Percentiles rank a stretch among this genome's conserved stretches.
phyloP scores from a whole-genome alignment of 1,140 invertebrate genomes.

The Mercenaria mercenaria region DNA sequence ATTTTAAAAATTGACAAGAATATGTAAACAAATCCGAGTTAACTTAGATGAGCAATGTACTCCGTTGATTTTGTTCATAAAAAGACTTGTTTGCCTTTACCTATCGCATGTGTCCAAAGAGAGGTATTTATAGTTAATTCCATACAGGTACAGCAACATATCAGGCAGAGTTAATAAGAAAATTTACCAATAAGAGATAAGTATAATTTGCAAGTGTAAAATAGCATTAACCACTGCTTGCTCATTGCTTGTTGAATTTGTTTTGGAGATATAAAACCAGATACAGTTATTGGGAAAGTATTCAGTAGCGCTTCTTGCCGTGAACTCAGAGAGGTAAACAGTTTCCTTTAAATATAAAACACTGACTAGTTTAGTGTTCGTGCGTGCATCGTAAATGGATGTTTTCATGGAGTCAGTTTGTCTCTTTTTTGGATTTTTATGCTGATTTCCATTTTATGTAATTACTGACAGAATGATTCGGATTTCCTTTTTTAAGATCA shows the following conservation, averaged over 20 bases:
- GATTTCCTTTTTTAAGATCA: background rate
- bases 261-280: background rate
- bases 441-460: background rate
- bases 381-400: background rate
- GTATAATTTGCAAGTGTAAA: too few species aligned
- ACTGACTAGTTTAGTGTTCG: background rate
- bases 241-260: background rate
- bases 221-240: too few species aligned
- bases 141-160: too few species aligned
- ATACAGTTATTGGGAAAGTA: background rate
- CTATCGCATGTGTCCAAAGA: too few species aligned
- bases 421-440: background rate
- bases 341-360: background rate
- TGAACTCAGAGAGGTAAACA: background rate
- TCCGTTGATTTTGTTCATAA: too few species aligned
- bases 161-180: too few species aligned
- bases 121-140: too few species aligned
- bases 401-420: background rate
- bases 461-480: background rate
- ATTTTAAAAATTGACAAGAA: too few species aligned
- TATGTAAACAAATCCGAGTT: too few species aligned
- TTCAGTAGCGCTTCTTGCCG: background rate
- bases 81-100: too few species aligned
- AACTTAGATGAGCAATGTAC: too few species aligned
- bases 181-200: too few species aligned